These are phyloP conservation scores for Equus przewalskii DNA, from an alignment of 2,113 vertebrate species.

Conservation along the genomic window DNA sequence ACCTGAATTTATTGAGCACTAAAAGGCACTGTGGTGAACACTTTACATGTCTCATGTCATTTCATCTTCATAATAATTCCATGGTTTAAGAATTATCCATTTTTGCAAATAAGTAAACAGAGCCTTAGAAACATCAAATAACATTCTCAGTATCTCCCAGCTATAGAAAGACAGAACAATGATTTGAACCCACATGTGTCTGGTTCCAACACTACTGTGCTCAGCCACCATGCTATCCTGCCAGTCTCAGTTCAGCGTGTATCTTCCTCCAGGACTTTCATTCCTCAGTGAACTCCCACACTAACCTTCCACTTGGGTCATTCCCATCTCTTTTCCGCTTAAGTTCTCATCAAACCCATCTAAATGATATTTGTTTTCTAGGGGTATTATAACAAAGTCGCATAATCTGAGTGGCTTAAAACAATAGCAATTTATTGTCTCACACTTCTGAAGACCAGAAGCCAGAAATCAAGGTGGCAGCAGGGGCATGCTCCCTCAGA, in stretches of 20 bases:
- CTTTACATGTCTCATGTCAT: background rate
- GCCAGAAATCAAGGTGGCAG: background rate
- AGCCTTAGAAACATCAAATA: slow-evolving; percentile 18
- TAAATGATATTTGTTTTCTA: background rate
- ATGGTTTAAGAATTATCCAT: background rate
- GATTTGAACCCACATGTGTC: background rate
- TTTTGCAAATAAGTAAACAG: slow-evolving; percentile 41
- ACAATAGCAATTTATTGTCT: background rate
- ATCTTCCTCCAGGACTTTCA: background rate
- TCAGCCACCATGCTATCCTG: background rate
- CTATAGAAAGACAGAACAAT: background rate
- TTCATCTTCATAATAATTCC: slow-evolving; percentile 49
- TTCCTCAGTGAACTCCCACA: rapidly evolving
- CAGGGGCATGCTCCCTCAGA: background rate
- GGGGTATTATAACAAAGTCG: background rate
- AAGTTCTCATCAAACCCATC: background rate
- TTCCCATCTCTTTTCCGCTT: background rate
- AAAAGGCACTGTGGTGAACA: slow-evolving; percentile 14
- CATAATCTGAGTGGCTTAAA: background rate
- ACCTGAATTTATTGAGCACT: slow-evolving; percentile 54
- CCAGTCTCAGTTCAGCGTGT: rapidly evolving
- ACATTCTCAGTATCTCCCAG: background rate
- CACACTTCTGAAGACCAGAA: background rate
- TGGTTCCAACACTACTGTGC: background rate
- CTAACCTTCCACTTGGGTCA: background rate